Percentiles rank a stretch among this genome's conserved stretches.
These are phyloP conservation scores for Conopomorpha cramerella DNA, from an alignment of 1,140 invertebrate species.

Conservation along the genomic window DNA sequence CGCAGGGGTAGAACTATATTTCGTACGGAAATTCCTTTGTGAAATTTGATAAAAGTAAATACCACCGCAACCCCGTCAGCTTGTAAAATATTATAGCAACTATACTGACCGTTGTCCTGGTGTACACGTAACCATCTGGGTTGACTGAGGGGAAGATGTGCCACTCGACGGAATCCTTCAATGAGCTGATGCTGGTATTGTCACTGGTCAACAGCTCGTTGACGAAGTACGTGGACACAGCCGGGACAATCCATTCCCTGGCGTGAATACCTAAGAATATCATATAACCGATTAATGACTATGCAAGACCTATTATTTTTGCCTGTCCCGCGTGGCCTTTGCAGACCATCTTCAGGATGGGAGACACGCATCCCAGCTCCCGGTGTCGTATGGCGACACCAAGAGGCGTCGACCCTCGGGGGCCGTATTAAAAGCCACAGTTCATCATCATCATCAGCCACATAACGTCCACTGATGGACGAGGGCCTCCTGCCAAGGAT, in stretches of 20 bases:
- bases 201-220: conserved; percentile 50
- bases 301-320: too few relatives aligned
- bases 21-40: not conserved
- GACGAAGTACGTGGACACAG: conserved; percentile 61
- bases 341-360: too few relatives aligned
- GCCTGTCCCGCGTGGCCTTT: too few relatives aligned
- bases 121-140: conserved; percentile 60
- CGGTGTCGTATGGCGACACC: too few relatives aligned
- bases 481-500: too few relatives aligned
- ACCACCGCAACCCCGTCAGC: not conserved
- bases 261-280: conserved; percentile 53
- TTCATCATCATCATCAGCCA: too few relatives aligned
- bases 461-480: too few relatives aligned
- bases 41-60: not conserved
- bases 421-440: too few relatives aligned
- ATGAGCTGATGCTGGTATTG: conserved; percentile 8
- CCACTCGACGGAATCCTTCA: conserved; percentile 58
- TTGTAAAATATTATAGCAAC: not conserved
- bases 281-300: too few relatives aligned
- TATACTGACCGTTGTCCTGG: conserved; percentile 5
- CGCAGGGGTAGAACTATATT: too few relatives aligned
- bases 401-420: too few relatives aligned
- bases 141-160: conserved; percentile 58
- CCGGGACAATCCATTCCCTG: conserved; percentile 66
- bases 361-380: too few relatives aligned